Percentiles rank a stretch among this genome's conserved stretches.
Conservation (phyloP, 2,113 vertebrate genomes). For the Nematolebias whitei region DNA sequence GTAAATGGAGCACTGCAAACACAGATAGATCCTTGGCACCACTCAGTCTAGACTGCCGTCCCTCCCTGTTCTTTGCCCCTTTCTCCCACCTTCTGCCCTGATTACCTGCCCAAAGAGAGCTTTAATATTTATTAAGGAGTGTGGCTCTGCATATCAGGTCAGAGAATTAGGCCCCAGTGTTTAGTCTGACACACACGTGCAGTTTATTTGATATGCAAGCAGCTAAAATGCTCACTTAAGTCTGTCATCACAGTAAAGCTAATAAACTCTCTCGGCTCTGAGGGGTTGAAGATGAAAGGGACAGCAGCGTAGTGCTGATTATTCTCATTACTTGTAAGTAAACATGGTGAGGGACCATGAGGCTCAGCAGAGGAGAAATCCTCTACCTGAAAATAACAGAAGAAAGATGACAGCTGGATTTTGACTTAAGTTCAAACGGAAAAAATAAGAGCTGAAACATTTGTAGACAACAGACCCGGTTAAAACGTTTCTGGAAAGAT, state of each 20-base stretch:
- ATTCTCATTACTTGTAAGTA: constrained; percentile 77
- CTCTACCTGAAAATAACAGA: constrained; percentile 17
- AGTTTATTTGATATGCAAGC: constrained; percentile 77
- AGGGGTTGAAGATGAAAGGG: constrained; percentile 63
- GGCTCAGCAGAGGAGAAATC: constrained; percentile 50
- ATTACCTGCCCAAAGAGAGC: constrained; percentile 48
- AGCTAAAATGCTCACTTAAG: constrained; percentile 63
- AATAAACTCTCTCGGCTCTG: constrained; percentile 51
- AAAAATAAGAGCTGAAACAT: too few species aligned
- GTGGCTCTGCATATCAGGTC: constrained; percentile 62
- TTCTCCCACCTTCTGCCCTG: constrained; percentile 52
- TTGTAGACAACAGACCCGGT: too few species aligned
- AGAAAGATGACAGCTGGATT: constrained; percentile 25
- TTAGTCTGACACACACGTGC: constrained; percentile 69
- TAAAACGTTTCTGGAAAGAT: background rate
- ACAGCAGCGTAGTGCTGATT: constrained; percentile 67
- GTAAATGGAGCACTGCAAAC: constrained; percentile 66
- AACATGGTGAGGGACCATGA: constrained; percentile 64
- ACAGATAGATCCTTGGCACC: constrained; percentile 63
- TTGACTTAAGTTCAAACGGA: background rate
- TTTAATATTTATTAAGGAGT: constrained; percentile 75
- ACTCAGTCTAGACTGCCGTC: constrained; percentile 74
- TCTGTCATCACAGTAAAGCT: constrained; percentile 66
- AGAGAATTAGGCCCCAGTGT: constrained; percentile 61
- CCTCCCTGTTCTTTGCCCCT: constrained; percentile 9